Evolutionary conservation across 2,113 vertebrate genomes (phyloP), one percentile per base, ranked within the genome.

Genomic region (Spermophilus dauricus): DNA sequence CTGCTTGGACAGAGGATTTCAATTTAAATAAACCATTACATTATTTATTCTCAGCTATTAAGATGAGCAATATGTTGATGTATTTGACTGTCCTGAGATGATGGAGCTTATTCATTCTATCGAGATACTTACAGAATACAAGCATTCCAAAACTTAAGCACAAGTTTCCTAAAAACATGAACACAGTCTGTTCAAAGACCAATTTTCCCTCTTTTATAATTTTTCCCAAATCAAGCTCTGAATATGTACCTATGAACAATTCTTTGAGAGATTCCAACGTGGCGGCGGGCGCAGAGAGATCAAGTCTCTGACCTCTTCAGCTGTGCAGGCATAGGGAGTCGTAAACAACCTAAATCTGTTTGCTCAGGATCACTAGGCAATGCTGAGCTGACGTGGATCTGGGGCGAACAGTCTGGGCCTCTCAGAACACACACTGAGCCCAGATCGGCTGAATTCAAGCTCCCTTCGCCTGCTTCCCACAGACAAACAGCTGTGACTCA

Each of bases 141-240:
- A 77, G 3, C 10, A 81, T 91, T 85, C 78, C 67, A 96, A 82
- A 89, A 70, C 42, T 45, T 48, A 20, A 39, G 7, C 26, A 10
- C 42, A 28, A 58, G 5, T 92, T 91, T 92, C 17, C 34, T 92
- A 78, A 45, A 86, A 89, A 14, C 28, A 95, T 17, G 39, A 12
- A 34, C 34, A 86, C 26, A 80, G 83, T 37, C 37, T 67, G 72
- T 51, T 56, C 37, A 58, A 76, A 77, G 83, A 58, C 26, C 37
- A 2, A 28, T 20, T 73, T 95, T 90, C 82, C 24, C 16, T 81
- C 45, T 67, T 93, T 73, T 63, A 67, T 20, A 58, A 48, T 72
- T 86, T 86, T 90, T 67, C 32, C 72, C 88, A 91, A 80, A 86
- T 78, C 34, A 75, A 45, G 22, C 63, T 56, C 84, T 90, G 39